These are phyloP conservation scores for Motacilla tschutschensis DNA, from an alignment of 2,113 vertebrate species.

Conservation along the genomic window DNA sequence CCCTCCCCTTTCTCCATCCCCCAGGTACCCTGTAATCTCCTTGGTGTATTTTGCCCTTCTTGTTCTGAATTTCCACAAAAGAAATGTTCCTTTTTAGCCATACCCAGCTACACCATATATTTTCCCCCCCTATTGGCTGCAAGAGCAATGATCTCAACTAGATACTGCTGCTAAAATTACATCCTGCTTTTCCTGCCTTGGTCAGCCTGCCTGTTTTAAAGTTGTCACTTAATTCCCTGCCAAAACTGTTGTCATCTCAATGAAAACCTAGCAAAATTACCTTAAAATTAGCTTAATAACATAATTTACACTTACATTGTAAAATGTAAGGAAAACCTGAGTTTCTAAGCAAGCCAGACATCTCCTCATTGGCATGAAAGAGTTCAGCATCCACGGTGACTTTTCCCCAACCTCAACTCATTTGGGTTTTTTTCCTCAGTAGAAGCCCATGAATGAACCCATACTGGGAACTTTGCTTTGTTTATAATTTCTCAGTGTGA, in stretches of 20 bases:
- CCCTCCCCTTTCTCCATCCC: background rate
- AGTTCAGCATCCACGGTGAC: background rate
- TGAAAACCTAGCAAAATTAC: background rate
- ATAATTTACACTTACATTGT: background rate
- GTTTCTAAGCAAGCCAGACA: background rate
- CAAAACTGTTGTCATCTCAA: constrained; percentile 29
- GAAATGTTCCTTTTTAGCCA: background rate
- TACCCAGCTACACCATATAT: background rate
- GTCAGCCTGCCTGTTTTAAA: constrained; percentile 29
- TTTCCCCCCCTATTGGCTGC: background rate
- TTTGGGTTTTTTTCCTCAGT: background rate
- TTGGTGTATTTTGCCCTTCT: background rate
- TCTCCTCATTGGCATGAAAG: background rate
- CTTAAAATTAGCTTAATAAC: background rate
- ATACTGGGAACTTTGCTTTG: background rate
- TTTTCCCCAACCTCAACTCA: background rate
- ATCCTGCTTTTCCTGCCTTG: constrained; percentile 29
- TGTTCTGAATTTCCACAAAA: constrained; percentile 4
- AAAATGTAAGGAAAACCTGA: background rate
- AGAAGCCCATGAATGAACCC: background rate
- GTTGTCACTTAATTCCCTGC: constrained; percentile 43
- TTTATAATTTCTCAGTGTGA: background rate
- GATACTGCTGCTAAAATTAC: constrained; percentile 47
- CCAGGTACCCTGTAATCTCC: background rate
- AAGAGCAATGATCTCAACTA: constrained; percentile 39